Conservation (phyloP, 2,113 vertebrate genomes). For the Podarcis muralis region DNA sequence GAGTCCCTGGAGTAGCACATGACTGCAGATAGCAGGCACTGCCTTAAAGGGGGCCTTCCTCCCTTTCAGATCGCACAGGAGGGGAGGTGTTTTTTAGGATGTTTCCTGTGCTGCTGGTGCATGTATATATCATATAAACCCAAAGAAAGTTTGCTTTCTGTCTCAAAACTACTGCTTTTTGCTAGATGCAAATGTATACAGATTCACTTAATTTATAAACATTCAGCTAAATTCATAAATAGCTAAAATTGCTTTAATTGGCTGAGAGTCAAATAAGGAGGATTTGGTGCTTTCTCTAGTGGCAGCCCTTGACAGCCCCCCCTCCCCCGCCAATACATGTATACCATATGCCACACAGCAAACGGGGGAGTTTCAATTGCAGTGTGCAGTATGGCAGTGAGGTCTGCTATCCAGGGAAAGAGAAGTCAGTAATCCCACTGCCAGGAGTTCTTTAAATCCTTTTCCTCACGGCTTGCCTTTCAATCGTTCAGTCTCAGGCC, state of each 20-base stretch:
- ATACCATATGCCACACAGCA: neutral
- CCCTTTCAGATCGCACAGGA: neutral
- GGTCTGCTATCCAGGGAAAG: neutral
- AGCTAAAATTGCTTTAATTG: neutral
- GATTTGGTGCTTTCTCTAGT: neutral
- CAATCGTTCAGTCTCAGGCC: neutral
- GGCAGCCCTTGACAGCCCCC: too few relatives aligned
- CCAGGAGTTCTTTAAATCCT: neutral
- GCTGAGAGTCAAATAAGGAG: neutral
- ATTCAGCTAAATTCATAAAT: too few relatives aligned
- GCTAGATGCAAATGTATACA: neutral
- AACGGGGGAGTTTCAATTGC: neutral
- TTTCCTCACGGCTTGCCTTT: neutral
- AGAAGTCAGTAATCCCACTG: neutral
- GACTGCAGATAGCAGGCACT: neutral
- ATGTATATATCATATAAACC: neutral
- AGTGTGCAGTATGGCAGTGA: neutral
- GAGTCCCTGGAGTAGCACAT: neutral
- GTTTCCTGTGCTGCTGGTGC: too few relatives aligned
- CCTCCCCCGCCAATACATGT: neutral
- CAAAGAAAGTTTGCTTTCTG: neutral
- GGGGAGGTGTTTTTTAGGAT: too few relatives aligned
- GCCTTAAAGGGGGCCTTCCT: neutral
- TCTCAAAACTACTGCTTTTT: neutral
- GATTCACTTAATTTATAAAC: neutral